A percentile compares a stretch with the other conserved stretches of the same genome.
Evolutionary conservation across 1,140 invertebrate genomes (phyloP).

Genomic region (Geopemphigus sp.): DNA sequence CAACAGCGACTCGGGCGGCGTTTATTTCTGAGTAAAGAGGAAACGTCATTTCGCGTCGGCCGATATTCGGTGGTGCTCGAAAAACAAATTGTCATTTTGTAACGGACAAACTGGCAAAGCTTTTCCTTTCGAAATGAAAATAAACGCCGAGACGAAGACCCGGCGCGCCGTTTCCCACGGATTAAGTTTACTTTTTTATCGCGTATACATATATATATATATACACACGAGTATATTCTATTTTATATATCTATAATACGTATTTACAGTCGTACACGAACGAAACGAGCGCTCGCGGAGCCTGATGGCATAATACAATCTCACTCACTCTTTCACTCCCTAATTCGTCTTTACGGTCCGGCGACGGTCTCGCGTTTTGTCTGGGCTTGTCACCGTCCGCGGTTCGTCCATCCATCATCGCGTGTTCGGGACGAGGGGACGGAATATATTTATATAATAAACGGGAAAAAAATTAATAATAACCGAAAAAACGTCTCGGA

Average conservation of each 20-base stretch:
- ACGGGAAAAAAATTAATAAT: slow-evolving; percentile 27
- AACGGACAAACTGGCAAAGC: neutral
- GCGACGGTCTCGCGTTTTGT: neutral
- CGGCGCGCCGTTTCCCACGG: too few relatives aligned
- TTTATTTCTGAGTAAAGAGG: neutral
- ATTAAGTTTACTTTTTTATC: too few relatives aligned
- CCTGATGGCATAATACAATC: too few relatives aligned
- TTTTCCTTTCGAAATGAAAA: neutral
- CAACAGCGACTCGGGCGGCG: too few relatives aligned
- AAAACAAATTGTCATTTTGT: slow-evolving; percentile 13
- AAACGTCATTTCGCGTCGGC: neutral
- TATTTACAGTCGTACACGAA: too few relatives aligned
- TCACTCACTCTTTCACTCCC: too few relatives aligned
- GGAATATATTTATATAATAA: neutral
- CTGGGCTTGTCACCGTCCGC: slow-evolving; percentile 35
- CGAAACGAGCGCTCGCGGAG: too few relatives aligned
- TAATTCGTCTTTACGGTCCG: neutral
- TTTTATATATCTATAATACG: too few relatives aligned
- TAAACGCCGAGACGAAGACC: neutral
- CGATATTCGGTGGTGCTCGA: neutral
- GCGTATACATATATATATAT: too few relatives aligned
- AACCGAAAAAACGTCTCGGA: slow-evolving; percentile 18
- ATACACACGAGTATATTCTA: too few relatives aligned
- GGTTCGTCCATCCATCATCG: slow-evolving; percentile 28
- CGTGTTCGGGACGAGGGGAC: neutral